phyloP scores from a whole-genome alignment of 2,888 invertebrate genomes.

The Electrophaes corylata region DNA sequence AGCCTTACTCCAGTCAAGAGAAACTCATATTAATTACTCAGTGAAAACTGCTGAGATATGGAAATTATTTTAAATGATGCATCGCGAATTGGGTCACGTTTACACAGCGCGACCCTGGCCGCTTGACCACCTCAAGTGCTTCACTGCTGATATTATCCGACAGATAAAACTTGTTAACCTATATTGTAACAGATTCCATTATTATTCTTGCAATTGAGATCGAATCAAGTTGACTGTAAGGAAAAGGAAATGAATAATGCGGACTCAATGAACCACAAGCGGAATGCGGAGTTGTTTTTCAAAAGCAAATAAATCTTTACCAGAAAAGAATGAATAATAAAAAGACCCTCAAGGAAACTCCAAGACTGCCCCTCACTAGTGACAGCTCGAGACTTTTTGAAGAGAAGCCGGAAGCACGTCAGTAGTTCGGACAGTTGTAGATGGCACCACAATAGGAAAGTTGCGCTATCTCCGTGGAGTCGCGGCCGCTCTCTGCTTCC shows the following conservation, averaged over 20 bases:
- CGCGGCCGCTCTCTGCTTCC: constrained; percentile 65
- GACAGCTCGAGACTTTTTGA: constrained; percentile 80
- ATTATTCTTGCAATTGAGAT: constrained; percentile 20
- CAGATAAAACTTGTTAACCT: constrained; percentile 39
- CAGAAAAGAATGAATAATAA: constrained; percentile 70
- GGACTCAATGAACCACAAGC: constrained; percentile 39
- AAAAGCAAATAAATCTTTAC: constrained; percentile 69
- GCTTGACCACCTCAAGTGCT: constrained; percentile 33
- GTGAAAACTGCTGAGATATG: constrained; percentile 26
- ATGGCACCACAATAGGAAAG: constrained; percentile 79
- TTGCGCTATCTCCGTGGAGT: constrained; percentile 60
- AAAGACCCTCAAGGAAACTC: constrained; percentile 78
- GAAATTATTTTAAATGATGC: constrained; percentile 32
- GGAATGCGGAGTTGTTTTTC: constrained; percentile 42
- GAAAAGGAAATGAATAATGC: constrained; percentile 30
- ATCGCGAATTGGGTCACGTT: constrained; percentile 35
- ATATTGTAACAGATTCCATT: constrained; percentile 24
- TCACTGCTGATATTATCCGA: constrained; percentile 33
- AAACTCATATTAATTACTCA: constrained; percentile 29
- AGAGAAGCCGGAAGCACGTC: constrained; percentile 80
- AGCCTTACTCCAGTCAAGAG: constrained; percentile 21
- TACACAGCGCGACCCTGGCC: constrained; percentile 40
- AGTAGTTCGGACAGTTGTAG: constrained; percentile 76
- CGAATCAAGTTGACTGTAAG: constrained; percentile 10
- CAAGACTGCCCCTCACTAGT: constrained; percentile 71